These are phyloP conservation scores for Colinus virginianus DNA, from an alignment of 2,113 vertebrate genomes.

Conservation along the genomic window DNA sequence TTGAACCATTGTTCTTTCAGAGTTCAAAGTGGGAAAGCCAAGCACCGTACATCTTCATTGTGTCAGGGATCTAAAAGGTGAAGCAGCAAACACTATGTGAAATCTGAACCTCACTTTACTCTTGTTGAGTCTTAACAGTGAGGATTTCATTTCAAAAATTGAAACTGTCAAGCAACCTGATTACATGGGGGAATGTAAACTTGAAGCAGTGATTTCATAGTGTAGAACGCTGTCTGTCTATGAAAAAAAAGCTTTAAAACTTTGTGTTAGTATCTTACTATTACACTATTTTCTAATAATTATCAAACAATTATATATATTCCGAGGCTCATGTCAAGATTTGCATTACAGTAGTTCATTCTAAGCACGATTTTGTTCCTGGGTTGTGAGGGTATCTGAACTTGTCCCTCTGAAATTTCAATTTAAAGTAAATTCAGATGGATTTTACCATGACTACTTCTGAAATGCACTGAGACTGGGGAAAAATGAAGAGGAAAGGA, in stretches of 20 bases:
- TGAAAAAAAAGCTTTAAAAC: neutral
- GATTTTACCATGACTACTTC: constrained; percentile 8
- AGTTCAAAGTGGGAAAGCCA: neutral
- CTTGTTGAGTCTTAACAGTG: neutral
- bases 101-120: neutral
- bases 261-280: neutral
- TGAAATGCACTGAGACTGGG: neutral
- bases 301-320: neutral
- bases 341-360: neutral
- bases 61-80: neutral
- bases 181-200: neutral
- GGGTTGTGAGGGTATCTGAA: neutral
- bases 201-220: neutral
- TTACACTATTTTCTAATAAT: neutral
- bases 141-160: neutral
- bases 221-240: neutral
- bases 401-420: neutral
- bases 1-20: neutral
- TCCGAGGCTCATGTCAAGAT: neutral
- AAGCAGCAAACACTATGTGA: neutral
- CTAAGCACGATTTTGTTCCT: neutral
- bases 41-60: neutral
- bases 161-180: neutral
- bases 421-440: constrained; percentile 21
- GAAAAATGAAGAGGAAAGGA: neutral